phyloP scores from a whole-genome alignment of 35 echinoderm and acorn worm genomes.

The Heliocidaris erythrogramma region DNA sequence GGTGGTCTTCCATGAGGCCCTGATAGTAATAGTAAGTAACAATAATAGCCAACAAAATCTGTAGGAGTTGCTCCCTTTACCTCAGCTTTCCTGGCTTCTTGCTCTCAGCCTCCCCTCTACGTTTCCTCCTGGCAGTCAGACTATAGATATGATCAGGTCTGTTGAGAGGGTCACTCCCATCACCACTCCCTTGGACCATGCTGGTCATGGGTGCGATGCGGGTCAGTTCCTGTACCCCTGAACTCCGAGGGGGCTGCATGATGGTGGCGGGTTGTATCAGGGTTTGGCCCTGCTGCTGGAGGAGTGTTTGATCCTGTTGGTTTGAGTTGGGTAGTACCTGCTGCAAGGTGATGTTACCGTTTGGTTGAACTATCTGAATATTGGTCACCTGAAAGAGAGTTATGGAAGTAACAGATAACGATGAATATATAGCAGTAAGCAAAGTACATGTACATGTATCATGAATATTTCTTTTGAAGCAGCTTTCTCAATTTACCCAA shows the following conservation, averaged over 20 bases:
- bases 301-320: constrained; percentile 41
- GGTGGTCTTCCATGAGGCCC: too few species aligned
- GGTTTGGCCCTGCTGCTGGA: constrained; percentile 33
- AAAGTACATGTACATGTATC: neutral
- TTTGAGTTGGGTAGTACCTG: constrained; percentile 39
- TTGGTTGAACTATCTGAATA: constrained; percentile 28
- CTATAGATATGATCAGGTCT: constrained; percentile 51
- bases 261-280: constrained; percentile 41
- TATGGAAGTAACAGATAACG: neutral
- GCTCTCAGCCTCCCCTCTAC: constrained; percentile 49
- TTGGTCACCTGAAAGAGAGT: constrained; percentile 23
- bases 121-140: constrained; percentile 41
- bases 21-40: too few species aligned
- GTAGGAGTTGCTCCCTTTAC: neutral
- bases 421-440: neutral
- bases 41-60: too few species aligned
- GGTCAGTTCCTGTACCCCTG: constrained; percentile 23
- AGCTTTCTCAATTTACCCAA: neutral
- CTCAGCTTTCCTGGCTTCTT: constrained; percentile 76
- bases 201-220: constrained; percentile 50
- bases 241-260: neutral
- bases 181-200: neutral
- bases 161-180: constrained; percentile 15
- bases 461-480: neutral
- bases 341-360: constrained; percentile 46